Conservation (phyloP, 2,113 vertebrate genomes). For the Ptychochromis oligacanthus region DNA sequence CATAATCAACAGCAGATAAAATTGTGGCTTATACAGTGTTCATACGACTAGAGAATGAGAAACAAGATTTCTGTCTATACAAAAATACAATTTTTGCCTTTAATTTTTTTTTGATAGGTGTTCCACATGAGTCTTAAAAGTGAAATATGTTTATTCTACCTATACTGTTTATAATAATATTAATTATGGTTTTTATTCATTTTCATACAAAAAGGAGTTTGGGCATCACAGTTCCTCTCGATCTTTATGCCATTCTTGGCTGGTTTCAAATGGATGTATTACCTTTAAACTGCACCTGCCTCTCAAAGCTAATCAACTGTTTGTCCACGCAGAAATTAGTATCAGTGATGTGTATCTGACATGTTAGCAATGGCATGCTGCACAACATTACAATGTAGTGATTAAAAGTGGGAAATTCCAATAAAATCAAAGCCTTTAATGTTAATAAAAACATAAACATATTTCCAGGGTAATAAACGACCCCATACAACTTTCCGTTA, state of each 20-base stretch:
- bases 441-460: not conserved
- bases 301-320: not conserved
- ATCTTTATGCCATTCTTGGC: too few species aligned
- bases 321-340: not conserved
- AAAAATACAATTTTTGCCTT: too few species aligned
- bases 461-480: not conserved
- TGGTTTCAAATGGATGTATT: not conserved
- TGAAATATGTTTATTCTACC: not conserved
- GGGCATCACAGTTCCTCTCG: not conserved
- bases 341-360: not conserved
- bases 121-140: too few species aligned
- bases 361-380: not conserved
- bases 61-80: too few species aligned
- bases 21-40: not conserved
- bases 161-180: not conserved
- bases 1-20: not conserved
- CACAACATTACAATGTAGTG: not conserved
- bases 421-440: not conserved
- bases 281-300: not conserved
- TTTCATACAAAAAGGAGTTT: not conserved
- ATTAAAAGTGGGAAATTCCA: not conserved
- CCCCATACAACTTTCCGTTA: not conserved
- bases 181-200: not conserved
- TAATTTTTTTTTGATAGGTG: too few species aligned
- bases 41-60: too few species aligned